Evolutionary conservation across 2,113 vertebrate genomes (phyloP).

Genomic region (Globicephala melas): DNA sequence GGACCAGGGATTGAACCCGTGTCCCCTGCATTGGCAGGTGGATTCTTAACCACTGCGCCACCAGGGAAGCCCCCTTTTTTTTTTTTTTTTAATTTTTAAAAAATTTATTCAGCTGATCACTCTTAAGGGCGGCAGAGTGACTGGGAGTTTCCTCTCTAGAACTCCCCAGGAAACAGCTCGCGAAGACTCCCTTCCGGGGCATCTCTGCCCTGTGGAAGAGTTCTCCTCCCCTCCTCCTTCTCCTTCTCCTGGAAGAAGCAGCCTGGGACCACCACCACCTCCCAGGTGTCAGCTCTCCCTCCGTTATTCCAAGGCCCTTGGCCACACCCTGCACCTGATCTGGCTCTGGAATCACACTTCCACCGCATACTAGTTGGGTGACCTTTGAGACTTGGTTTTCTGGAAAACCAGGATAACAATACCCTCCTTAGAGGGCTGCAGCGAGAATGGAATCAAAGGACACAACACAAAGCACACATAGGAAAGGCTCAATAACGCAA

Average conservation of each 20-base stretch:
- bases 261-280: not conserved
- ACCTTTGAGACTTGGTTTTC: not conserved
- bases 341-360: not conserved
- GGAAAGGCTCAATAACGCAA: not conserved
- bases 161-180: constrained; percentile 54
- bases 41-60: too few species aligned
- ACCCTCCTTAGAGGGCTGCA: not conserved
- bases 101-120: not conserved
- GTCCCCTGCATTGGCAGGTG: too few species aligned
- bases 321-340: not conserved
- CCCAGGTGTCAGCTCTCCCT: not conserved
- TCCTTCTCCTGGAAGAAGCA: not conserved
- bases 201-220: not conserved
- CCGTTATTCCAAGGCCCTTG: not conserved
- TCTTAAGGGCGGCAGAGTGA: not conserved
- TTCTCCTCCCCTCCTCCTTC: not conserved
- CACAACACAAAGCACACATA: not conserved
- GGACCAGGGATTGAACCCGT: too few species aligned
- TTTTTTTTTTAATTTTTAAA: too few species aligned
- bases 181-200: constrained; percentile 53
- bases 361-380: not conserved
- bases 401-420: not conserved
- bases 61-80: too few species aligned
- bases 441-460: not conserved
- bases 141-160: constrained; percentile 59